phyloP scores from a whole-genome alignment of 1,140 invertebrate species.

The Trigoniulus corallinus region DNA sequence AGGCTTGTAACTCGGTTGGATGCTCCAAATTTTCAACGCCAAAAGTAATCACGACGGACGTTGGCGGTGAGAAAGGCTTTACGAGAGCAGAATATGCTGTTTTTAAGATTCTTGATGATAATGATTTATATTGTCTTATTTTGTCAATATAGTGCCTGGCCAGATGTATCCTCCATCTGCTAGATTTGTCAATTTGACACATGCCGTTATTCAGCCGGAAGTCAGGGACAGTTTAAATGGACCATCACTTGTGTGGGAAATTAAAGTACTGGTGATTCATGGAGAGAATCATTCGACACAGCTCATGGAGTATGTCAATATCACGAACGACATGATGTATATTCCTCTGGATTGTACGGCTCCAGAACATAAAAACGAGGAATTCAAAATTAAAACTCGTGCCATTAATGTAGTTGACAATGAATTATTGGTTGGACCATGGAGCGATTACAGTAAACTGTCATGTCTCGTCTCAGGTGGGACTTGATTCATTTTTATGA shows the following conservation, averaged over 20 bases:
- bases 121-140: slow-evolving; percentile 4
- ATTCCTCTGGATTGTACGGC: neutral
- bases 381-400: neutral
- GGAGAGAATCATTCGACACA: neutral
- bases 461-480: neutral
- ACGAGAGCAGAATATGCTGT: neutral
- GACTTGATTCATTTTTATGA: neutral
- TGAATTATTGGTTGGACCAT: neutral
- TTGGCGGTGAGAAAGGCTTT: slow-evolving; percentile 31
- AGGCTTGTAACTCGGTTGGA: slow-evolving; percentile 45
- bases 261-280: slow-evolving; percentile 13
- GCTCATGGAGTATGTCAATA: neutral
- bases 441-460: neutral
- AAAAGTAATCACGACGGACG: slow-evolving; percentile 33
- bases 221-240: slow-evolving; percentile 42
- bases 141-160: slow-evolving; percentile 26
- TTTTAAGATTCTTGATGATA: too few relatives aligned
- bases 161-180: slow-evolving; percentile 30
- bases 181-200: slow-evolving; percentile 28
- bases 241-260: slow-evolving; percentile 36
- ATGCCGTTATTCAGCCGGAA: slow-evolving; percentile 36
- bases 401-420: neutral
- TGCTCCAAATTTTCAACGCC: slow-evolving; percentile 35
- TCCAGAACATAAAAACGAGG: neutral
- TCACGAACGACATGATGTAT: neutral